Evolutionary conservation across 2,797 vertebrate genomes (phyloP).

Genomic region (Darevskia mixta): DNA sequence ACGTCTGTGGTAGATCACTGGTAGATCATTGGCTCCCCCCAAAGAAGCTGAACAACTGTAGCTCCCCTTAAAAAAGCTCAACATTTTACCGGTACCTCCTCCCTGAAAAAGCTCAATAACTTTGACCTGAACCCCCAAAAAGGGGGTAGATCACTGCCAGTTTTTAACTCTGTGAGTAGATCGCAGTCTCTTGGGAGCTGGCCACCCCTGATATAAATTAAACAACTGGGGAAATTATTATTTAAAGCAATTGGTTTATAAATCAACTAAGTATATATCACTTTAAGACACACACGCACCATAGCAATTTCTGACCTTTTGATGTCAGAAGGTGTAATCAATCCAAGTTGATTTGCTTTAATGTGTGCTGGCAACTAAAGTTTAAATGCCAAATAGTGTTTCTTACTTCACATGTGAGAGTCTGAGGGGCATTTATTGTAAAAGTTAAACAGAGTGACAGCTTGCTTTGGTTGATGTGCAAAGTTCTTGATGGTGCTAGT

Average conservation of each 20-base stretch:
- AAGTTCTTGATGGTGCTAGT: slow-evolving; percentile 75
- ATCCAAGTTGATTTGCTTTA: slow-evolving; percentile 69
- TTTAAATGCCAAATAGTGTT: slow-evolving; percentile 77
- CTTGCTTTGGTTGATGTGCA: slow-evolving; percentile 76
- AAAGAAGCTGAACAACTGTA: too few relatives aligned
- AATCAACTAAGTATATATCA: slow-evolving; percentile 68
- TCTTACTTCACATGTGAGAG: slow-evolving; percentile 66
- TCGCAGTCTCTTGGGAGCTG: too few relatives aligned
- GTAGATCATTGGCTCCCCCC: too few relatives aligned
- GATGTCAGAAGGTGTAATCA: slow-evolving; percentile 71
- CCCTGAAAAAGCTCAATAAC: too few relatives aligned
- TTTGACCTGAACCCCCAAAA: too few relatives aligned
- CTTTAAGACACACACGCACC: slow-evolving; percentile 50
- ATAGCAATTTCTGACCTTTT: slow-evolving; percentile 77
- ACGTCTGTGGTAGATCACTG: too few relatives aligned
- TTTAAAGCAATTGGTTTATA: slow-evolving; percentile 69
- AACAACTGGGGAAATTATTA: slow-evolving; percentile 62
- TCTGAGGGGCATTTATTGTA: slow-evolving; percentile 72
- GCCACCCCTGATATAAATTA: neutral
- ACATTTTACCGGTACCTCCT: too few relatives aligned
- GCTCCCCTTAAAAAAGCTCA: too few relatives aligned
- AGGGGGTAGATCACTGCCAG: too few relatives aligned
- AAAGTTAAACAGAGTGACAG: slow-evolving; percentile 81
- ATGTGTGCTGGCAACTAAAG: slow-evolving; percentile 71
- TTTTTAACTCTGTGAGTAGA: too few relatives aligned